Evolutionary conservation across 2,888 invertebrate genomes (phyloP).

Genomic region (Troides oblongomaculatus): DNA sequence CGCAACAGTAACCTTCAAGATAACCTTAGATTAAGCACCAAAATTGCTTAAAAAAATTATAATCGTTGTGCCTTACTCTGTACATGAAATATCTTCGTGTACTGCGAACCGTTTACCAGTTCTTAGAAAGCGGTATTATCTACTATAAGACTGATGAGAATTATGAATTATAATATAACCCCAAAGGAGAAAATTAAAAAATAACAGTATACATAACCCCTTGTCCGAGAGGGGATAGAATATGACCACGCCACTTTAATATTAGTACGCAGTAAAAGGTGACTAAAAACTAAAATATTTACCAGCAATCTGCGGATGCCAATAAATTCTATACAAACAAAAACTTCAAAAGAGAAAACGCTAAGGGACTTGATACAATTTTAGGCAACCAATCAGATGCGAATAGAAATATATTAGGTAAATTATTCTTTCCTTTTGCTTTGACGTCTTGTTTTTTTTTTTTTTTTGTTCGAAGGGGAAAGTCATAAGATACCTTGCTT

Average conservation of each 20-base stretch:
- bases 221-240: no score
- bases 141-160: not conserved
- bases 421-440: no score
- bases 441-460: no score
- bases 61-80: not conserved
- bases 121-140: not conserved
- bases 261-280: no score
- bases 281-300: no score
- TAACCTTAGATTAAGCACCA: not conserved
- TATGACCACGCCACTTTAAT: no score
- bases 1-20: not conserved
- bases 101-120: not conserved
- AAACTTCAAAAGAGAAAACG: not conserved
- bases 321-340: not conserved
- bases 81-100: constrained; percentile 3
- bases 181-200: not conserved
- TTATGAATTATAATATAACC: not conserved
- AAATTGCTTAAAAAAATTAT: constrained; percentile 4
- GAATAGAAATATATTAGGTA: no score
- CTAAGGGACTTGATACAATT: not conserved
- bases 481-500: no score
- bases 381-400: not conserved
- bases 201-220: no score
- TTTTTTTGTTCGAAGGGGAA: no score
- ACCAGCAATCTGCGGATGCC: not conserved